phyloP scores from a whole-genome alignment of 1,140 invertebrate species.

The Lanistes nyassanus region DNA sequence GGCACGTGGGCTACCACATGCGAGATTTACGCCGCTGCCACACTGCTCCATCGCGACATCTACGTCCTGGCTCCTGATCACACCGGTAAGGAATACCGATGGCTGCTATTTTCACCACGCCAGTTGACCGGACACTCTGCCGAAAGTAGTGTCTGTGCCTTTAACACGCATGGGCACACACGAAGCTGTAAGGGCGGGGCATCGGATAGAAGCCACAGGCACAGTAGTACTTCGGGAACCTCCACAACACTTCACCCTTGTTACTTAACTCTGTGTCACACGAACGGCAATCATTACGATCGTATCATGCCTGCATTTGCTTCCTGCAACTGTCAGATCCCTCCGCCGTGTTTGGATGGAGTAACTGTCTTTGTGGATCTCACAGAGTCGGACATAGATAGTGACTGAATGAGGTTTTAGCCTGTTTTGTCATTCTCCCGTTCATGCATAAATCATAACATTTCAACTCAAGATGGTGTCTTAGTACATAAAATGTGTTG shows the following conservation, averaged over 20 bases:
- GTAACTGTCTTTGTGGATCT: constrained; percentile 37
- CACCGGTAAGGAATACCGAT: constrained; percentile 47
- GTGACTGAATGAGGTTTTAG: too few relatives aligned
- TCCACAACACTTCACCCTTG: constrained; percentile 24
- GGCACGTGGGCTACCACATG: constrained; percentile 56
- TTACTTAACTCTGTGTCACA: constrained; percentile 53
- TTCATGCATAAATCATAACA: too few relatives aligned
- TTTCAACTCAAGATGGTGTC: too few relatives aligned
- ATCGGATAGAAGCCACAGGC: too few relatives aligned
- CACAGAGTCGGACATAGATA: constrained; percentile 14
- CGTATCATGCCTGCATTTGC: constrained; percentile 36
- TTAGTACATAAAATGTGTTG: too few relatives aligned
- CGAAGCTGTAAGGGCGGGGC: too few relatives aligned
- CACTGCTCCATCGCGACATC: constrained; percentile 51
- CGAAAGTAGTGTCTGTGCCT: too few relatives aligned
- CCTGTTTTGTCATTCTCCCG: too few relatives aligned
- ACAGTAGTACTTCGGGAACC: too few relatives aligned
- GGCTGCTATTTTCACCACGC: constrained; percentile 45
- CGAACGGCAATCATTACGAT: constrained; percentile 57
- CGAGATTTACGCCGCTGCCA: constrained; percentile 60
- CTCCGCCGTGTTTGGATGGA: constrained; percentile 41
- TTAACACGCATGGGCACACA: too few relatives aligned
- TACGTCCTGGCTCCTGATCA: constrained; percentile 56
- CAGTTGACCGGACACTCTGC: too few relatives aligned
- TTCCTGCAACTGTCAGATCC: constrained; percentile 48